A percentile compares a stretch with the other conserved stretches of the same genome.
These are phyloP conservation scores for Endotricha flammealis DNA, from an alignment of 2,888 invertebrate species.

Conservation along the genomic window DNA sequence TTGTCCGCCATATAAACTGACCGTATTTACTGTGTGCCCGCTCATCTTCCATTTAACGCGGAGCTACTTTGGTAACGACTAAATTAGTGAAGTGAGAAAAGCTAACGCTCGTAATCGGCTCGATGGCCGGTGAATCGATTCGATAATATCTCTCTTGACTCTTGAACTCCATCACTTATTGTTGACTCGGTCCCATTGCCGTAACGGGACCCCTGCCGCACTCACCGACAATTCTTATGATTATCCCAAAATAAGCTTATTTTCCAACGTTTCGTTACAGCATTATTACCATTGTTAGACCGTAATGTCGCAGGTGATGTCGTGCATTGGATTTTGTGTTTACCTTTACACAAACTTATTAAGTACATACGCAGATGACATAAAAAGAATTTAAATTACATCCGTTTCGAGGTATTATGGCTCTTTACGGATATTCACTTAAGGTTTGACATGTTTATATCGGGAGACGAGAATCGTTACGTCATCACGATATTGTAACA, in stretches of 20 bases:
- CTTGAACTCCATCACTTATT: constrained; percentile 58
- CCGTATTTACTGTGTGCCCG: constrained; percentile 68
- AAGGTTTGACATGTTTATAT: constrained; percentile 11
- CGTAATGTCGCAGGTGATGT: constrained; percentile 44
- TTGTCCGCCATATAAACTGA: constrained; percentile 69
- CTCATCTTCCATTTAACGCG: constrained; percentile 70
- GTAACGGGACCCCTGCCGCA: constrained; percentile 57
- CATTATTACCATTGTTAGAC: constrained; percentile 39
- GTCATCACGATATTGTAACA: constrained; percentile 26
- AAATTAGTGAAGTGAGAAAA: constrained; percentile 76
- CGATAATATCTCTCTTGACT: constrained; percentile 68
- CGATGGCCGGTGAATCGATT: constrained; percentile 67
- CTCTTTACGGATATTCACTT: constrained; percentile 9
- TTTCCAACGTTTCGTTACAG: constrained; percentile 47
- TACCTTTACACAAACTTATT: constrained; percentile 8
- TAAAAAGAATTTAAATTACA: constrained; percentile 13
- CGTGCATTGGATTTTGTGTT: constrained; percentile 35
- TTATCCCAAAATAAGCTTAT: constrained; percentile 45
- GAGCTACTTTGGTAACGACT: constrained; percentile 74
- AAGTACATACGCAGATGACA: constrained; percentile 7
- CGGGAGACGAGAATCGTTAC: constrained; percentile 14
- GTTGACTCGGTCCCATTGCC: constrained; percentile 53
- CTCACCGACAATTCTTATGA: constrained; percentile 52
- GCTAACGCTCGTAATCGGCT: constrained; percentile 68
- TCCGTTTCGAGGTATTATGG: constrained; percentile 9